Conservation (phyloP, 2,797 vertebrate species). For the Taenioides sp. region DNA sequence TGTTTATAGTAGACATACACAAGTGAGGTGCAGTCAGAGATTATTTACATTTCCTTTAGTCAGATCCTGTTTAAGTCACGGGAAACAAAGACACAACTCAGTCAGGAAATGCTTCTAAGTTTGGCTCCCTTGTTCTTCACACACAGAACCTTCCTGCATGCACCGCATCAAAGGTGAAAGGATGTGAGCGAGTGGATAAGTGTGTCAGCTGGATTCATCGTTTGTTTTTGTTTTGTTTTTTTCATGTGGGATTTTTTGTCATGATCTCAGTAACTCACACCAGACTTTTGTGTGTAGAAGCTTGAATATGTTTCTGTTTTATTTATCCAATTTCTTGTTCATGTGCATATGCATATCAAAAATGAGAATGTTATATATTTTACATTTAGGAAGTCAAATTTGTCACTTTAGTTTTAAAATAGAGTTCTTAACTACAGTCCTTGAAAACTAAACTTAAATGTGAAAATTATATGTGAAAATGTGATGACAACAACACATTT, state of each 20-base stretch:
- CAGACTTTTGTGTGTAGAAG: not conserved
- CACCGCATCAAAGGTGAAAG: slow-evolving; percentile 18
- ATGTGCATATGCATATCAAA: too few relatives aligned
- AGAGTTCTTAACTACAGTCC: too few relatives aligned
- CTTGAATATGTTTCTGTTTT: not conserved
- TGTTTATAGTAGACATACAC: not conserved
- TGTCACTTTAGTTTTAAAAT: too few relatives aligned
- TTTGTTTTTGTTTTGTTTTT: slow-evolving; percentile 12
- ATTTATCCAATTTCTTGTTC: too few relatives aligned
- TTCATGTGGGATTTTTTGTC: slow-evolving; percentile 1
- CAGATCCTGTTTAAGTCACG: slow-evolving; percentile 31
- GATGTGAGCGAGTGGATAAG: slow-evolving; percentile 20
- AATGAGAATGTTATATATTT: too few relatives aligned
- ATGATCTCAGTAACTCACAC: slow-evolving; percentile 10
- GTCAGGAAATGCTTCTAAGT: slow-evolving; percentile 42
- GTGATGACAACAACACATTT: too few relatives aligned
- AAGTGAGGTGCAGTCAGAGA: slow-evolving; percentile 22
- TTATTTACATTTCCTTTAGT: slow-evolving; percentile 37
- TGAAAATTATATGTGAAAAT: too few relatives aligned
- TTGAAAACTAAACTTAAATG: too few relatives aligned
- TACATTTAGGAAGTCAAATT: too few relatives aligned
- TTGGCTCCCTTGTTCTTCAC: slow-evolving; percentile 22
- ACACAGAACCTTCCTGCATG: slow-evolving; percentile 30
- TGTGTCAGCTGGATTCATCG: slow-evolving; percentile 25
- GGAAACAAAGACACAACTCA: slow-evolving; percentile 46